Base-by-base conservation (phyloP, 2,113 vertebrate genomes). In the Dipodomys spectabilis region DNA sequence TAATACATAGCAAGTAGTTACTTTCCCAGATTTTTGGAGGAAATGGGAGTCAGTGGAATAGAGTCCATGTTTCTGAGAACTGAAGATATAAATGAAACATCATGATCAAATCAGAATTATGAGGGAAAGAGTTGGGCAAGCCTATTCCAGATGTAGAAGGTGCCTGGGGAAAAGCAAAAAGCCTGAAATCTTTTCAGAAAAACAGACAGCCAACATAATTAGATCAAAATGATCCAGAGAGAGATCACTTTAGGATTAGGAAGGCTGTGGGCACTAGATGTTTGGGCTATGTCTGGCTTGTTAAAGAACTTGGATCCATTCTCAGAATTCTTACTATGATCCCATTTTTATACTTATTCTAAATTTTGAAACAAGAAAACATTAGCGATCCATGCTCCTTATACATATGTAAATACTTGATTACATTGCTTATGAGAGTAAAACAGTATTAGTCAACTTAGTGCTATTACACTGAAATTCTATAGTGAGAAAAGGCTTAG, bases 101-200 rank as follows among this genome's bases (percentile, higher is more conserved):
- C 27, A 25, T 11, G 9, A 23, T 35, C 32, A 84, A 95, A 77
- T 75, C 18, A 53, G 15, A 91, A 39, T 84, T 75, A 85, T 7
- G 0, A 72, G 28, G 23, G 16, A 86, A 72, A 93, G 6, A 74
- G n/a, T 57, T 87, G 27, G 10, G 20, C 4, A 82, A 69, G 32
- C 35, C 2, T 7, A 39, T 67, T 83, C 1, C 12, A 62, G 15
- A 28, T 20, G 25, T 25, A 12, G 6, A 2, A 6, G 1, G 0
- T 71, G 15, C 53, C 53, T 57, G 53, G 25, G 22, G 4, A 49
- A 32, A n/a, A 45, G 20, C 0, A 8, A 60, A 83, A 68, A 68
- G 8, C 5, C 68, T 13, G 62, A 15, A 87, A 28, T 80, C 74
- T n/a, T 86, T 73, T 6, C 12, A 27, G 11, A 82, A 87, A 30